phyloP scores from a whole-genome alignment of 2,888 invertebrate species.

The Polylopha cassiicola region DNA sequence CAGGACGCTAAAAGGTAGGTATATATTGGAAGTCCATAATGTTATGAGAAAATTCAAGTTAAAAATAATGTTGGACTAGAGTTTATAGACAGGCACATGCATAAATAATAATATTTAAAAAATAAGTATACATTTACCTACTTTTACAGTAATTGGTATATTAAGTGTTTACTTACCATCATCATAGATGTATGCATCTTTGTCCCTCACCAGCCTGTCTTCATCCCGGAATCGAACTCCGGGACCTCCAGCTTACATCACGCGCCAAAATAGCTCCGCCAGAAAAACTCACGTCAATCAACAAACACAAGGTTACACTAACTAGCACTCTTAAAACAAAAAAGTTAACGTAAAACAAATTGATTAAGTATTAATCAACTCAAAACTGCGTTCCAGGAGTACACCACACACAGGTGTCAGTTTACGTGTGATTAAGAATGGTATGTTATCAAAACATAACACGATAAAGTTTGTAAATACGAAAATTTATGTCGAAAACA shows the following conservation, averaged over 20 bases:
- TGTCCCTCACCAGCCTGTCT: constrained; percentile 38
- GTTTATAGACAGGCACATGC: too few species aligned
- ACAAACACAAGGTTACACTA: constrained; percentile 69
- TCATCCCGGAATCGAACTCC: constrained; percentile 61
- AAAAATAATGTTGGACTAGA: too few species aligned
- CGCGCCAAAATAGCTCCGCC: constrained; percentile 63
- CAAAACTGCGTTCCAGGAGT: not conserved
- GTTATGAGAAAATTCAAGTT: too few species aligned
- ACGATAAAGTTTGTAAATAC: constrained; percentile 71
- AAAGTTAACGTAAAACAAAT: constrained; percentile 27
- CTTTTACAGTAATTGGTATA: too few species aligned
- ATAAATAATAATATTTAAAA: too few species aligned
- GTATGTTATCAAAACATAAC: constrained; percentile 56
- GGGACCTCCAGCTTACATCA: constrained; percentile 61
- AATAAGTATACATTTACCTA: too few species aligned
- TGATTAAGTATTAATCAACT: constrained; percentile 22
- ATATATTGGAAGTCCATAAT: too few species aligned
- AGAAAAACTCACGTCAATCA: constrained; percentile 63
- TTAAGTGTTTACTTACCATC: constrained; percentile 54
- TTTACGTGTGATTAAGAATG: constrained; percentile 27
- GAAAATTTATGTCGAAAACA: constrained; percentile 38
- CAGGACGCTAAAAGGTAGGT: too few species aligned
- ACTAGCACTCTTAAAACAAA: constrained; percentile 46
- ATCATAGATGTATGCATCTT: constrained; percentile 71
- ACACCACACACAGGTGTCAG: constrained; percentile 22